Conservation (phyloP, 2,797 vertebrate species). For the Sebastolobus altivelis region DNA sequence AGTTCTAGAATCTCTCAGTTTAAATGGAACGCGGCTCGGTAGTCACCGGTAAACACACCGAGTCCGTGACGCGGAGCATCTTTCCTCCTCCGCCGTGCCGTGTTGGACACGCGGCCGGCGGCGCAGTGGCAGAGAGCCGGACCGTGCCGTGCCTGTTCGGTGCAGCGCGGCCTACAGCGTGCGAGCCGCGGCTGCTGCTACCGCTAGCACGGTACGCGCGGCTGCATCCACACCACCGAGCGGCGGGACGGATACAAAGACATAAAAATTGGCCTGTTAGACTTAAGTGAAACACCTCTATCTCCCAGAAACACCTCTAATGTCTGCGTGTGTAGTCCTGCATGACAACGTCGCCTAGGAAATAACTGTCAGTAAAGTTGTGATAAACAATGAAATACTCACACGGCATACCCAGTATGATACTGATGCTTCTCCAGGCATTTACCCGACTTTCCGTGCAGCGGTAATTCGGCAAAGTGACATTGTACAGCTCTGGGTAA, state of each 20-base stretch:
- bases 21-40: background rate
- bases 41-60: background rate
- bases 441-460: slow-evolving; percentile 77
- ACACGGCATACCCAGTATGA: slow-evolving; percentile 72
- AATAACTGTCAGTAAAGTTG: slow-evolving; percentile 68
- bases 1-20: background rate
- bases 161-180: slow-evolving; percentile 69
- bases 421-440: slow-evolving; percentile 80
- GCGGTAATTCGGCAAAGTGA: slow-evolving; percentile 79
- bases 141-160: slow-evolving; percentile 8
- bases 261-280: background rate
- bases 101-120: slow-evolving; percentile 42
- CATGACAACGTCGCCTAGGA: background rate
- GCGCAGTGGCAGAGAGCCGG: slow-evolving; percentile 9
- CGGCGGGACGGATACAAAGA: background rate
- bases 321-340: background rate
- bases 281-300: fast-evolving
- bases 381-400: slow-evolving; percentile 65
- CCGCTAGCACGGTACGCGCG: slow-evolving; percentile 76
- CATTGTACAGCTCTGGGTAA: slow-evolving; percentile 81
- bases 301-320: fast-evolving
- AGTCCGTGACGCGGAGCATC: background rate
- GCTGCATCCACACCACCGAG: slow-evolving; percentile 19
- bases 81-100: slow-evolving; percentile 9
- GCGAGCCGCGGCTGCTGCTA: slow-evolving; percentile 51